Evolutionary conservation across 2,113 vertebrate species (phyloP), one percentile per base, ranked within the genome.

Genomic region (Corvus hawaiiensis): DNA sequence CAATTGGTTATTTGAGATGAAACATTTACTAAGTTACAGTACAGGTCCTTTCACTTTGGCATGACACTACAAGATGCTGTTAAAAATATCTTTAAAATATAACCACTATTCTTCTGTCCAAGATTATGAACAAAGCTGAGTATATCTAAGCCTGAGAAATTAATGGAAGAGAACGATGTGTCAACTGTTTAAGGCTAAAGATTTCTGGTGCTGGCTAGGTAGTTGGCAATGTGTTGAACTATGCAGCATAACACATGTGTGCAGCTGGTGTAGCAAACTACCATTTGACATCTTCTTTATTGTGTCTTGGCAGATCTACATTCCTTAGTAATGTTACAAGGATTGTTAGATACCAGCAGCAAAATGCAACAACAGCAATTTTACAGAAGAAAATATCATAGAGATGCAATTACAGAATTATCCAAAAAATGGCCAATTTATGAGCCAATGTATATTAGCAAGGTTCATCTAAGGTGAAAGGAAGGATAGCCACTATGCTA

Each of bases 241-340:
- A 2, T 16, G 18, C 3, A 73, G 21, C 22, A 24, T 16, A 43
- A 68, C 0, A 83, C 0, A 4, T 32, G 11, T 23, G 7, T 19
- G 14, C 27, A 76, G 19, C 21, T 80, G 9, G 2, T 44, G 15
- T 71, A 12, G 32, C 32, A 48, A 92, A 51, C 20, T 17, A 74
- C 3, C 14, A 26, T 55, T 87, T 44, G 7, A 41, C 15, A 10
- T 8, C 32, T 52, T 63, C 26, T 77, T 82, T 58, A 43, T 16
- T 5, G 7, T 44, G 14, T 72, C 33, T 75, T 49, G 44, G 8
- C 2, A 3, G 41, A 49, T 24, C 22, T 64, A 16, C 41, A 55
- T 46, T 90, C 22, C 33, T 68, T 55, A 39, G 16, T 32, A 48
- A 43, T 39, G 3, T 55, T 67, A 13, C 4, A 77, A 75, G 9